Conservation (phyloP, 2,888 invertebrate species). For the Megalurothrips usitatus region DNA sequence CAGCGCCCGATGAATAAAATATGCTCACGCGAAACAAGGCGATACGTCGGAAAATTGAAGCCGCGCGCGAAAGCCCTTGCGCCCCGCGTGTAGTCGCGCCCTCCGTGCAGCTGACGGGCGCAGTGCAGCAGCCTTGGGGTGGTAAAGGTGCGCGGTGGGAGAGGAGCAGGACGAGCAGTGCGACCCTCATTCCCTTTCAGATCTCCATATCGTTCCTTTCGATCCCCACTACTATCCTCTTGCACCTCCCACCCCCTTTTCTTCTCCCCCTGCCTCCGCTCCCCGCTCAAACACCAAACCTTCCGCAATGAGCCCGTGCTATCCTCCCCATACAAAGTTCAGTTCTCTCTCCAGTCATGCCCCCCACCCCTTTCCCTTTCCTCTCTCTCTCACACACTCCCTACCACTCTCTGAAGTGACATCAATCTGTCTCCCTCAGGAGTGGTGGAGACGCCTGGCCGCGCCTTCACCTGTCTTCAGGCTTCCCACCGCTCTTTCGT, state of each 20-base stretch:
- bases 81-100: too few species aligned
- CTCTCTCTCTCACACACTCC: background rate
- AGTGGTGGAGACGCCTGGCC: background rate
- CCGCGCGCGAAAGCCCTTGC: background rate
- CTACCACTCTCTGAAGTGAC: constrained; percentile 8
- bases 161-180: background rate
- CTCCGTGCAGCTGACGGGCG: too few species aligned
- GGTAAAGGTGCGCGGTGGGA: background rate
- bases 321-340: constrained; percentile 7
- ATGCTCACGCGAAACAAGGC: constrained; percentile 46
- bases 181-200: background rate
- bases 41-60: constrained; percentile 48
- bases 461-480: constrained; percentile 21
- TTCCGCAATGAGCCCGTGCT: background rate
- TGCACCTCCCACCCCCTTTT: background rate
- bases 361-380: constrained; percentile 1
- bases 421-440: constrained; percentile 27
- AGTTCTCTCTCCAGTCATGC: background rate
- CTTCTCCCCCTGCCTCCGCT: background rate
- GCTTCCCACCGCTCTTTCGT: constrained; percentile 26
- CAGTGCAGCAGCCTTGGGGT: background rate
- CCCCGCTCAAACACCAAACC: background rate
- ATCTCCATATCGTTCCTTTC: constrained; percentile 4
- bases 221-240: background rate
- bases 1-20: constrained; percentile 51